phyloP scores from a whole-genome alignment of 1,140 invertebrate species.

The Caenorhabditis inopinata region DNA sequence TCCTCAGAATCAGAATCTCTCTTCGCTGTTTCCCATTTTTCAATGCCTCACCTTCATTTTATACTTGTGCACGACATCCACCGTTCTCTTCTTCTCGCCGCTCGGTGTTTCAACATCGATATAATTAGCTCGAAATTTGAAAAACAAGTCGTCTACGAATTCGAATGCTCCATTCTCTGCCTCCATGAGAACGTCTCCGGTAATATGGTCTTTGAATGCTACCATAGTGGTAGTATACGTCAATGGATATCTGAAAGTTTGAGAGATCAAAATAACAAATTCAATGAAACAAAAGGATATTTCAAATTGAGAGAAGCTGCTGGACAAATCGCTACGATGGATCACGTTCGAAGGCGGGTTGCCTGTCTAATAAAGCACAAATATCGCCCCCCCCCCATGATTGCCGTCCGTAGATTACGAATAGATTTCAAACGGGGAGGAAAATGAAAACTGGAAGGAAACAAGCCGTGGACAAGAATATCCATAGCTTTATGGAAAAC shows the following conservation, averaged over 20 bases:
- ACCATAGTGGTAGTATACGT: no score
- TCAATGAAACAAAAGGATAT: neutral
- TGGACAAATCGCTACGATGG: no score
- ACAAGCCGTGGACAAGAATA: neutral
- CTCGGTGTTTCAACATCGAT: neutral
- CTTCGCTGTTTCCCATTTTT: no score
- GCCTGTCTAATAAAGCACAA: neutral
- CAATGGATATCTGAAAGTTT: neutral
- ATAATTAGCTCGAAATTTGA: neutral
- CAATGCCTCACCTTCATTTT: conserved; percentile 23
- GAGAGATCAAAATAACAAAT: neutral
- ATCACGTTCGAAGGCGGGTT: no score
- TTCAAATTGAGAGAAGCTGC: no score
- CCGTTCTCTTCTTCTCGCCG: neutral
- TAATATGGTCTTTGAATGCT: neutral
- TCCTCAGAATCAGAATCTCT: no score
- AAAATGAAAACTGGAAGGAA: neutral
- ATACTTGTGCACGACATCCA: neutral
- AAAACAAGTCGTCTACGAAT: neutral
- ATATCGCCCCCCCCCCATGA: no score
- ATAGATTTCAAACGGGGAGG: neutral
- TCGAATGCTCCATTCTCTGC: neutral
- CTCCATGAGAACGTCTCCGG: neutral
- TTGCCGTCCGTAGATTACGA: conserved; percentile 15
- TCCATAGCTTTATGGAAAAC: no score